phyloP scores from a whole-genome alignment of 2,888 invertebrate species.

The Pachliopta kotzebuea region DNA sequence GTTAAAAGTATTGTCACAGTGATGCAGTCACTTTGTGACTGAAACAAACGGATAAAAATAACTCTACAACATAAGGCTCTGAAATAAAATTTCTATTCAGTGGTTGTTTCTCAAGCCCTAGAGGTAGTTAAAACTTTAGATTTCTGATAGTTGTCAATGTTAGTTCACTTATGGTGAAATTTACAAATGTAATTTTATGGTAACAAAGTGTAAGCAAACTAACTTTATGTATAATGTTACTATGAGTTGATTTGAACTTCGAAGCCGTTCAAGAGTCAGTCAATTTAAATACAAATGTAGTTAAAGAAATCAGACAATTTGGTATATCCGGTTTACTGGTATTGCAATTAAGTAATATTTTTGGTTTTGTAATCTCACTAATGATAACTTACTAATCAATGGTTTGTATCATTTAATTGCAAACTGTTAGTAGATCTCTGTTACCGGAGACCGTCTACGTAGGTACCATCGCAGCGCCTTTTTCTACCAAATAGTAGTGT shows the following conservation, averaged over 20 bases:
- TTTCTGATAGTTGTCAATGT: too few species aligned
- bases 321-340: constrained; percentile 6
- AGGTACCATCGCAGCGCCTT: too few species aligned
- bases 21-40: too few species aligned
- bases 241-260: constrained; percentile 12
- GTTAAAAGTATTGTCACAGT: too few species aligned
- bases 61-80: too few species aligned
- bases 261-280: constrained; percentile 14
- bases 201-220: constrained; percentile 8
- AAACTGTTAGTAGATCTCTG: constrained; percentile 51
- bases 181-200: constrained; percentile 24
- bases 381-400: constrained; percentile 57
- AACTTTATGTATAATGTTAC: constrained; percentile 18
- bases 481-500: too few species aligned
- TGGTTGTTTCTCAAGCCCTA: too few species aligned
- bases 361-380: constrained; percentile 59
- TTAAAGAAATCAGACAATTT: constrained; percentile 9
- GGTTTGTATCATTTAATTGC: constrained; percentile 43
- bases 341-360: constrained; percentile 9
- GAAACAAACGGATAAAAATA: too few species aligned
- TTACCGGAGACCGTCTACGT: too few species aligned
- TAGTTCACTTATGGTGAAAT: neutral
- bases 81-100: too few species aligned
- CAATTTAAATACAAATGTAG: constrained; percentile 20
- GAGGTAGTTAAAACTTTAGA: too few species aligned